These are phyloP conservation scores for Eurosta solidaginis DNA, from an alignment of 1,140 invertebrate genomes.

Conservation along the genomic window DNA sequence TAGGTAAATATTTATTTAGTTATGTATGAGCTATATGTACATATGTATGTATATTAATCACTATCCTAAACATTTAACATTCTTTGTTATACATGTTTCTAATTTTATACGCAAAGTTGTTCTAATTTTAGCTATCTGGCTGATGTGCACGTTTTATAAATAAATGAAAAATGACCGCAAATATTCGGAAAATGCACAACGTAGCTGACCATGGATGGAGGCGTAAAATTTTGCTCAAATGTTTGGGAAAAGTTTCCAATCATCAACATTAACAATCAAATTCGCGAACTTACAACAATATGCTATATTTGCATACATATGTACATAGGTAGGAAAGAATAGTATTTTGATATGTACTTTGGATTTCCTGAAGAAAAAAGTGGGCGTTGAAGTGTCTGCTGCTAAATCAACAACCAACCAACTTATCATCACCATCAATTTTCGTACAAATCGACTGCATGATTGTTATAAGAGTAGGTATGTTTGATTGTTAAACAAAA, in stretches of 20 bases:
- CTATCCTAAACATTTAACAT: no score
- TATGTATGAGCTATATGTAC: not conserved
- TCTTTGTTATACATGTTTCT: not conserved
- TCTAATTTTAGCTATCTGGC: not conserved
- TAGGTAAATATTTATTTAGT: not conserved
- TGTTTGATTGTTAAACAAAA: no score
- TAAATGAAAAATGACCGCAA: not conserved
- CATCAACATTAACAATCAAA: not conserved
- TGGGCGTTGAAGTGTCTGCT: not conserved
- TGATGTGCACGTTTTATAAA: not conserved
- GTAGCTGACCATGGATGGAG: not conserved
- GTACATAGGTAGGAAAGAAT: no score
- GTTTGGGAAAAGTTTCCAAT: not conserved
- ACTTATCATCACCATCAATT: not conserved
- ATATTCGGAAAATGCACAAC: conserved; percentile 17
- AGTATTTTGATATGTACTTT: not conserved
- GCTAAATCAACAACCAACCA: not conserved
- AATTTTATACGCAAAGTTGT: not conserved
- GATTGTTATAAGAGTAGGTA: not conserved
- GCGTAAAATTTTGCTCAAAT: not conserved
- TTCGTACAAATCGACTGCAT: not conserved
- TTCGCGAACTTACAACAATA: not conserved
- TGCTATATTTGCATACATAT: not conserved
- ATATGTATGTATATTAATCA: not conserved
- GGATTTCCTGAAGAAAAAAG: not conserved